Conservation (phyloP, 2,888 invertebrate species). For the Tiphia femorata region DNA sequence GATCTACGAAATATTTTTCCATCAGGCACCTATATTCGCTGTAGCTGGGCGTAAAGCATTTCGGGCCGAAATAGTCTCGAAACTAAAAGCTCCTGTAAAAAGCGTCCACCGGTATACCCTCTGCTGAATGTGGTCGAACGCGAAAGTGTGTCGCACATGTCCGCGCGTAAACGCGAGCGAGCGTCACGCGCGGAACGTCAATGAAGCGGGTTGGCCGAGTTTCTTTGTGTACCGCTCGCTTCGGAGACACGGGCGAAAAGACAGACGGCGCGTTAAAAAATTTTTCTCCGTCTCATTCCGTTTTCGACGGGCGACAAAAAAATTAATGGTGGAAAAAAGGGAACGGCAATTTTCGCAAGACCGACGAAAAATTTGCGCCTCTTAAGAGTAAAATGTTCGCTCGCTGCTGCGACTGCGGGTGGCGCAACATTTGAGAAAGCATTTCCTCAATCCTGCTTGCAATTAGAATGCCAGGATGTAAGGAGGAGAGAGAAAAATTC, state of each 20-base stretch:
- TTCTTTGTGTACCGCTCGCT: constrained; percentile 49
- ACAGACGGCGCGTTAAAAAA: constrained; percentile 31
- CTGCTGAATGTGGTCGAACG: not conserved
- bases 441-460: no score
- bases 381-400: no score
- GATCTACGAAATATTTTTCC: no score
- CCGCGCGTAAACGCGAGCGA: not conserved
- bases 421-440: no score
- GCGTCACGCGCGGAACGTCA: constrained; percentile 2
- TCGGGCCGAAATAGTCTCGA: constrained; percentile 27
- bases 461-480: no score
- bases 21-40: no score
- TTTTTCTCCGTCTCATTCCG: not conserved
- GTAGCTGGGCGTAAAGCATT: constrained; percentile 24
- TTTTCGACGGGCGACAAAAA: not conserved
- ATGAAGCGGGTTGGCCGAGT: constrained; percentile 50
- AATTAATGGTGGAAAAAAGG: not conserved
- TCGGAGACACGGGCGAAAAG: constrained; percentile 30
- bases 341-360: constrained; percentile 3
- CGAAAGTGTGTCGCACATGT: not conserved
- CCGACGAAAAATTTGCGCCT: no score
- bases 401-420: no score
- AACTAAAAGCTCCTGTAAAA: constrained; percentile 41
- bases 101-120: constrained; percentile 19
- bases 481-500: no score